These are phyloP conservation scores for Onychomys arenicola DNA, from an alignment of 2,797 vertebrate species.

Conservation along the genomic window DNA sequence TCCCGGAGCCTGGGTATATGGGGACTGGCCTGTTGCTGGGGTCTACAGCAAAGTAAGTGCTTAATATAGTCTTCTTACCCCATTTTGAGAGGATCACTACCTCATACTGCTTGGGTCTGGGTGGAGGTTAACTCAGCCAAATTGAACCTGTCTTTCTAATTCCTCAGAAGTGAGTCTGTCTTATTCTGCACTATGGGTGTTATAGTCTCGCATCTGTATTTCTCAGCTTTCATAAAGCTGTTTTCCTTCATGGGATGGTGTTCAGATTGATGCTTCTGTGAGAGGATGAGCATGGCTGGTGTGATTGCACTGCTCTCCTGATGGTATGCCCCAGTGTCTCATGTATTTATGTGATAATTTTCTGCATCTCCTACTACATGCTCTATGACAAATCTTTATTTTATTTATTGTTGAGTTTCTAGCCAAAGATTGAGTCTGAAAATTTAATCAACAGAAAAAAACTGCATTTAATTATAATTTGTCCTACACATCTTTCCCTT, in stretches of 20 bases:
- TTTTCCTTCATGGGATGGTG: not conserved
- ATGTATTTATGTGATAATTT: conserved; percentile 45
- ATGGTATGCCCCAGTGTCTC: not conserved
- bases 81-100: not conserved
- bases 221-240: not conserved
- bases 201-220: not conserved
- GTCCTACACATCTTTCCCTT: not conserved
- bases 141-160: not conserved
- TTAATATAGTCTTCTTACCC: not conserved
- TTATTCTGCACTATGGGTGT: not conserved
- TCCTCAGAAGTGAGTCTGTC: not conserved
- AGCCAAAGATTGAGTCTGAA: not conserved
- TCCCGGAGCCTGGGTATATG: not conserved
- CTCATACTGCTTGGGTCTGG: not conserved
- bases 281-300: not conserved
- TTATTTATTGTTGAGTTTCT: conserved; percentile 22
- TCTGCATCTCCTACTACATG: not conserved
- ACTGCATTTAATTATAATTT: not conserved
- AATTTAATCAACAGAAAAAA: conserved; percentile 16
- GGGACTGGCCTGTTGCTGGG: no score
- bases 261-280: not conserved
- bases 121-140: no score
- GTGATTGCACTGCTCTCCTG: not conserved
- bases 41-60: not conserved
- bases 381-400: conserved; percentile 39